A percentile compares a stretch with the other conserved stretches of the same genome.
Evolutionary conservation across 2,888 invertebrate genomes (phyloP).

Genomic region (Sesia apiformis): DNA sequence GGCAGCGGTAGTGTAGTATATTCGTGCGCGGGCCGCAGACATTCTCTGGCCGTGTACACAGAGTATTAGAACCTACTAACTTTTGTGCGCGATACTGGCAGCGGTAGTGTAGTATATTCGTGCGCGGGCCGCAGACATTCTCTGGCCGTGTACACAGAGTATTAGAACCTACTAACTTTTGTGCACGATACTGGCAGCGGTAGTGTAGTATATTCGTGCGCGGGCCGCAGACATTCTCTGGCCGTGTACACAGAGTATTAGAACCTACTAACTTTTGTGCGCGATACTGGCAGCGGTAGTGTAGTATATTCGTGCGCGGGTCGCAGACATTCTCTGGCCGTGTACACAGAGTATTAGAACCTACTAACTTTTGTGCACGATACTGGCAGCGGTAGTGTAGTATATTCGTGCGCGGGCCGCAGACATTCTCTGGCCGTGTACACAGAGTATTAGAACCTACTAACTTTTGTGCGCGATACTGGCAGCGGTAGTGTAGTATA

Average conservation of each 20-base stretch:
- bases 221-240: conserved; percentile 45
- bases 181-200: conserved; percentile 81
- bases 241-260: no score
- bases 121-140: conserved; percentile 69
- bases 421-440: conserved; percentile 29
- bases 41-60: conserved; percentile 26
- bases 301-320: conserved; percentile 80
- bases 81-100: conserved; percentile 83
- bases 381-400: conserved; percentile 84
- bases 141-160: no score
- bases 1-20: conserved; percentile 84
- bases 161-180: no score
- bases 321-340: conserved; percentile 28
- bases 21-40: conserved; percentile 75
- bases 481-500: conserved; percentile 84
- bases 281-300: conserved; percentile 85
- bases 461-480: conserved; percentile 84
- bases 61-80: no score
- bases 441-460: no score
- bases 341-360: no score
- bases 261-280: conserved; percentile 84
- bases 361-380: conserved; percentile 83
- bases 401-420: conserved; percentile 77
- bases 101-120: conserved; percentile 83
- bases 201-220: conserved; percentile 83